Base-by-base conservation (phyloP, 2,113 vertebrate species). In the Cyanoramphus novaezelandiae region DNA sequence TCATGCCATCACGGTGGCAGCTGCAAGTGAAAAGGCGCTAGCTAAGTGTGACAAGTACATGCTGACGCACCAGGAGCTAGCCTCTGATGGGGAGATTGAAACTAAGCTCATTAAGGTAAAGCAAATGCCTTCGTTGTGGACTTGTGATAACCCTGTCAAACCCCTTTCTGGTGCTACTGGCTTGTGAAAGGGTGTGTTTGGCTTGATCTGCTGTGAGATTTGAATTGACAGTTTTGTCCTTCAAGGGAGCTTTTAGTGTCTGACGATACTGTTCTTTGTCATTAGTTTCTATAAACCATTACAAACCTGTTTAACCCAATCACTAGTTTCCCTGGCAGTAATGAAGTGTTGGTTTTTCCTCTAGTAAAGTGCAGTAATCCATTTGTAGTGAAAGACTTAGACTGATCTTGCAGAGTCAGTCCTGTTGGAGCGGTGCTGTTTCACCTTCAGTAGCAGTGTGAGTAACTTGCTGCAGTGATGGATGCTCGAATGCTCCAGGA, bases 11-110 rank as follows among this genome's bases (percentile, higher is more conserved):
- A 99, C 98, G 6, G 99, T 99, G 43, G 98, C 97, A 0, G 89
- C 98, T 13, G 98, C 99, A 27, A 99, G 94, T 2, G 98, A 99
- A 97, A 99, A 98, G 94, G 98, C 98, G 4, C 98, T 99, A 95
- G 98, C 99, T 29, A 98, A 99, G 94, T 99, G 99, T 82, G 99
- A 99, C 97, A 98, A 99, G 97, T 99, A 99, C n/a, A 98, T 99
- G 98, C 98, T 99, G 92, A 99, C 99, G 0, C 99, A 99, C 97
- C 99, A 99, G 98, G 99, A 99, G 96, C 94, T 99, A 46, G 99
- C 99, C 52, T 99, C 99, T 3, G 99, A 99, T 78, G 99, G 99
- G 17, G 99, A 99, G 98, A 99, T 99, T 88, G 98, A 99, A 77
- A 99, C 99, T 81, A 98, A 99, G 39, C 98, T 99, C 13, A 99